These are phyloP conservation scores for Barnardius zonarius DNA, from an alignment of 2,113 vertebrate species.

Conservation along the genomic window DNA sequence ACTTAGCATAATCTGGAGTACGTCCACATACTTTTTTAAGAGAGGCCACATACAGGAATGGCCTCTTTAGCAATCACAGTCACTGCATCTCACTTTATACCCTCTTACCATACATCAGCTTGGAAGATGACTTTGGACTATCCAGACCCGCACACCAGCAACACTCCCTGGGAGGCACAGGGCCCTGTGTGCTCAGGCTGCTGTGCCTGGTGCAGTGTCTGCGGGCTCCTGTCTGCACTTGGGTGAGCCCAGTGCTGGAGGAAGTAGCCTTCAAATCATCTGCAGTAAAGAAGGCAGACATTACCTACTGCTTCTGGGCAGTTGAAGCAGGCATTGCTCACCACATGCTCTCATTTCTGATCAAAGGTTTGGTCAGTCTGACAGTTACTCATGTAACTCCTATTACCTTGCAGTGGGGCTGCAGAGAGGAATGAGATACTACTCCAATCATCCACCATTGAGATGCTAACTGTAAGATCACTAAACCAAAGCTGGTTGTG, in stretches of 20 bases:
- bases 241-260: accelerated
- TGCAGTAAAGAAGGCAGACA: background rate
- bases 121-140: background rate
- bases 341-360: background rate
- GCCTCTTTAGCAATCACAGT: background rate
- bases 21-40: background rate
- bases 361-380: background rate
- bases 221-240: background rate
- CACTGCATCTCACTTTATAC: background rate
- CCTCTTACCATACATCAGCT: accelerated
- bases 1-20: background rate
- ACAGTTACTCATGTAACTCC: background rate
- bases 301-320: background rate
- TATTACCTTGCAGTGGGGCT: background rate
- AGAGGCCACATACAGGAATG: background rate
- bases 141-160: background rate
- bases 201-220: background rate
- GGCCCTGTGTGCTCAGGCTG: accelerated
- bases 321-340: accelerated
- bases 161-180: accelerated
- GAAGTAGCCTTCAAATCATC: background rate
- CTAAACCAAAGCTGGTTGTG: background rate
- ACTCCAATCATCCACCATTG: background rate
- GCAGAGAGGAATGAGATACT: background rate
- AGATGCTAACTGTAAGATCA: background rate